Percentiles rank a stretch among this genome's conserved stretches.
These are phyloP conservation scores for Tinea semifulvella DNA, from an alignment of 2,888 invertebrate genomes.

Conservation along the genomic window DNA sequence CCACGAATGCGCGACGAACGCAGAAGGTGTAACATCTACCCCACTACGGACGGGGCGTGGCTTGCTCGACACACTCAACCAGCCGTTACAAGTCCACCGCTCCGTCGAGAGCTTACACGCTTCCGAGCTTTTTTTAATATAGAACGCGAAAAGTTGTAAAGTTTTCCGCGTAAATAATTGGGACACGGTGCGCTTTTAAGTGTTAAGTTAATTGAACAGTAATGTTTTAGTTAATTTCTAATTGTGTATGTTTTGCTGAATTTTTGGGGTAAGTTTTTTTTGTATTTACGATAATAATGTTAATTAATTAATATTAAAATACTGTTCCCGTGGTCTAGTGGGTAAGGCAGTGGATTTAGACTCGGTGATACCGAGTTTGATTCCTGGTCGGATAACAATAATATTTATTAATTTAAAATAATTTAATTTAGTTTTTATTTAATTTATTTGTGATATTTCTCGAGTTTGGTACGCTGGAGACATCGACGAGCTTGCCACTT, in stretches of 20 bases:
- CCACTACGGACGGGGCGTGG: conserved; percentile 3
- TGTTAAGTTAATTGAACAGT: background rate
- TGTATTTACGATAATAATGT: no score
- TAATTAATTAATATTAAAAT: background rate
- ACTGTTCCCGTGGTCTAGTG: no score
- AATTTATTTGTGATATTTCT: no score
- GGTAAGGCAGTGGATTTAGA: no score
- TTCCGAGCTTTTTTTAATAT: conserved; percentile 14
- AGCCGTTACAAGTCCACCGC: conserved; percentile 50
- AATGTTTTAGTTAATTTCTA: background rate
- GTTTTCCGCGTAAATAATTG: background rate
- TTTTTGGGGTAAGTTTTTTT: background rate
- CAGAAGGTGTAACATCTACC: no score
- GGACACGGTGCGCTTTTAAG: background rate
- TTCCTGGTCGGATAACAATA: no score
- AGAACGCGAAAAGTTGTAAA: background rate
- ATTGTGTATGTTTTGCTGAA: background rate
- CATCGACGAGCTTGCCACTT: no score
- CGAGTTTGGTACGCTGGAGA: no score
- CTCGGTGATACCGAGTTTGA: no score
- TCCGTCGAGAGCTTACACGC: conserved; percentile 51
- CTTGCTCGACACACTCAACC: background rate
- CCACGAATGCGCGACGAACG: no score
- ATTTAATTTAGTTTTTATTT: no score
- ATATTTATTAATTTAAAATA: no score